These are phyloP conservation scores for Sphaeridia pumilis DNA, from an alignment of 2,888 invertebrate genomes.

Conservation along the genomic window DNA sequence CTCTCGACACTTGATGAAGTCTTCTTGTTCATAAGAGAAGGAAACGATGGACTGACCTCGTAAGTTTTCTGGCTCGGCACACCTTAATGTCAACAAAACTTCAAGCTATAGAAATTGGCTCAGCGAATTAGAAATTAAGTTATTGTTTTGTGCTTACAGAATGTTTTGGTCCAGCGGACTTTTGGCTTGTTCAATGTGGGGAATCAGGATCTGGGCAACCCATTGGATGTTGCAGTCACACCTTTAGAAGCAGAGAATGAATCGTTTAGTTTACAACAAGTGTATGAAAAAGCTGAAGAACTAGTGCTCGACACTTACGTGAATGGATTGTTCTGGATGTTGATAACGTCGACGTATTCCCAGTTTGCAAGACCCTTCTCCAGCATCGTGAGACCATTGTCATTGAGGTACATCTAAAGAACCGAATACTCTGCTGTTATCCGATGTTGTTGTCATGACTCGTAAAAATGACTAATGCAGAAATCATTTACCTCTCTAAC, in stretches of 20 bases:
- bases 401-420: constrained; percentile 54
- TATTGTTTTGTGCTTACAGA: neutral
- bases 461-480: neutral
- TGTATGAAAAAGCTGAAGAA: neutral
- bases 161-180: neutral
- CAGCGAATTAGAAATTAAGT: neutral
- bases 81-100: constrained; percentile 16
- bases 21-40: constrained; percentile 18
- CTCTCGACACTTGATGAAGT: constrained; percentile 20
- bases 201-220: constrained; percentile 27
- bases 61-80: constrained; percentile 27
- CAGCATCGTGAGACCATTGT: constrained; percentile 59
- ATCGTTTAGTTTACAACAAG: constrained; percentile 1
- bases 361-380: constrained; percentile 53
- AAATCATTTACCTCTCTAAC: constrained; percentile 22
- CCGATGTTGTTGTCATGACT: neutral
- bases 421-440: neutral
- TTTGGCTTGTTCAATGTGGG: constrained; percentile 10
- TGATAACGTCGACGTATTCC: constrained; percentile 54
- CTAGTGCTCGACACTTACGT: constrained; percentile 10
- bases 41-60: constrained; percentile 16
- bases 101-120: neutral
- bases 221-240: constrained; percentile 32
- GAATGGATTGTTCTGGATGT: constrained; percentile 59
- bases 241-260: constrained; percentile 13